These are phyloP conservation scores for Peromyscus maniculatus DNA, from an alignment of 2,113 vertebrate genomes.

Conservation along the genomic window DNA sequence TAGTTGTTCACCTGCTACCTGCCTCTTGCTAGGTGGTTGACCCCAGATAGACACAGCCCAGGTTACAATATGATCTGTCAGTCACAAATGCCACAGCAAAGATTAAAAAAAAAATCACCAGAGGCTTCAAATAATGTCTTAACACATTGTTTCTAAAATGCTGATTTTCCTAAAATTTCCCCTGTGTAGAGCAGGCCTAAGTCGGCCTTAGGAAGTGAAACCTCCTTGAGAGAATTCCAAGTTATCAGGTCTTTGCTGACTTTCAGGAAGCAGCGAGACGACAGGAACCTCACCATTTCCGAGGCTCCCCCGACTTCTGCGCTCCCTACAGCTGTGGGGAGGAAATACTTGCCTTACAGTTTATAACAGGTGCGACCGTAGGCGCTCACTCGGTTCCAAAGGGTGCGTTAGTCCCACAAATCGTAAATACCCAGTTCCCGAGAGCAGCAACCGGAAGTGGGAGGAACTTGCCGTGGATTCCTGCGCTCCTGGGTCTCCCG, in stretches of 20 bases:
- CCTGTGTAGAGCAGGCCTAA: not conserved
- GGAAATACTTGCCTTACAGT: slow-evolving; percentile 33
- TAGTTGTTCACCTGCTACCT: not conserved
- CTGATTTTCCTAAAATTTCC: slow-evolving; percentile 31
- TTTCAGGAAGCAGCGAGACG: slow-evolving; percentile 17
- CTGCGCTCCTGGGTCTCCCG: not conserved
- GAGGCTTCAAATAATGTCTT: slow-evolving; percentile 25
- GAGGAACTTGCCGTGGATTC: not conserved
- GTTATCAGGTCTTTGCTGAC: slow-evolving; percentile 41
- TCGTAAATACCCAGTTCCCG: not conserved
- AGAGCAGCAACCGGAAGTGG: not conserved
- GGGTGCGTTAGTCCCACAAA: not conserved
- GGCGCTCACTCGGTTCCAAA: slow-evolving; percentile 16
- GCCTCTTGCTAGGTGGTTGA: not conserved
- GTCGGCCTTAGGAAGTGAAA: slow-evolving; percentile 67
- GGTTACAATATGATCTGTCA: not conserved
- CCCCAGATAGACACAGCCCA: not conserved
- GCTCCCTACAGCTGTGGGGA: not conserved
- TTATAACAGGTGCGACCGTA: not conserved
- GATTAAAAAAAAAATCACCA: not conserved
- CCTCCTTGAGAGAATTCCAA: slow-evolving; percentile 54
- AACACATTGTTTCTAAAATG: slow-evolving; percentile 37
- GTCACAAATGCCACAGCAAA: slow-evolving; percentile 17
- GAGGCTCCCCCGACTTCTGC: not conserved
- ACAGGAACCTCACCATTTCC: not conserved